Conservation (phyloP, 2,888 invertebrate genomes). For the Ligdia adustata region DNA sequence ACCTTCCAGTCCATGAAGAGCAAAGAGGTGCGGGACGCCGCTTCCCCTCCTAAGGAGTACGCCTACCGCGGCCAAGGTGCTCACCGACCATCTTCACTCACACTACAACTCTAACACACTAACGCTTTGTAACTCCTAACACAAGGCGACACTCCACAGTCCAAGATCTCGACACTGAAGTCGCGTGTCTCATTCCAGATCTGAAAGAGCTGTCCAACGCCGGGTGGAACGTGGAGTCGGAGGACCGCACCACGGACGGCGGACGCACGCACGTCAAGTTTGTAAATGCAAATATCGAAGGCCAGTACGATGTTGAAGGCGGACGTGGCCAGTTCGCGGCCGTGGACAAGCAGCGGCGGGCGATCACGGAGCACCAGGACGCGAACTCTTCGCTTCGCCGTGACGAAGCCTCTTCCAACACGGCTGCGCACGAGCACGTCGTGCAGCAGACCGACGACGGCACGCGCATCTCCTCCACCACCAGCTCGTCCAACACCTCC, state of each 20-base stretch:
- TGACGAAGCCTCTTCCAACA: constrained; percentile 64
- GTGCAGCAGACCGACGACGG: constrained; percentile 71
- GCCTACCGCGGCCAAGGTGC: constrained; percentile 78
- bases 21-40: constrained; percentile 91
- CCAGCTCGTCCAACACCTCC: constrained; percentile 62
- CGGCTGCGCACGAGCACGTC: constrained; percentile 68
- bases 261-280: constrained; percentile 86
- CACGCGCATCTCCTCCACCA: constrained; percentile 62
- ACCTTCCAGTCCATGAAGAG: constrained; percentile 90
- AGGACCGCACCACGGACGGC: constrained; percentile 85
- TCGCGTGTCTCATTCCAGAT: constrained; percentile 65
- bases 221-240: constrained; percentile 88
- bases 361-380: constrained; percentile 72
- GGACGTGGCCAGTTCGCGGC: constrained; percentile 87
- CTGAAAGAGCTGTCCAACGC: constrained; percentile 78
- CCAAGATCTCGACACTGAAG: not conserved
- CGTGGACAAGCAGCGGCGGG: constrained; percentile 84
- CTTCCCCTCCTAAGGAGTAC: constrained; percentile 88
- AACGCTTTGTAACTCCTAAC: constrained; percentile 70
- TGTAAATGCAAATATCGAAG: constrained; percentile 86
- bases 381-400: constrained; percentile 70
- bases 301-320: constrained; percentile 85
- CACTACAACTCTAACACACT: constrained; percentile 61
- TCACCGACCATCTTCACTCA: constrained; percentile 51
- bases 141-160: constrained; percentile 10